Percentiles rank a stretch among this genome's conserved stretches.
Evolutionary conservation across 2,888 invertebrate species (phyloP).

Genomic region (Cantharis lateralis): DNA sequence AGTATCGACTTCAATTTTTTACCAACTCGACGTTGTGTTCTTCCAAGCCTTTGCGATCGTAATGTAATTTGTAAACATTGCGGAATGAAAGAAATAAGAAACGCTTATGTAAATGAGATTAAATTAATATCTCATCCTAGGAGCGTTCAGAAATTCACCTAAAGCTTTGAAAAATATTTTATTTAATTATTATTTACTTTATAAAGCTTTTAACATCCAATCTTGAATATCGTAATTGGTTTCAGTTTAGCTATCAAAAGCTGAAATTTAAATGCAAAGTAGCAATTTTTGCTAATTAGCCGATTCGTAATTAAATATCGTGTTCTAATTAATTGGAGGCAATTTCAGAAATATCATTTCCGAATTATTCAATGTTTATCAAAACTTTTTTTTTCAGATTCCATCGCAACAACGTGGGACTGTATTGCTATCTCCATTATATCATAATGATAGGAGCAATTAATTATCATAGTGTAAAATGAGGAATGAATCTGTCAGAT

Average conservation of each 20-base stretch:
- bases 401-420: neutral
- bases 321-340: neutral
- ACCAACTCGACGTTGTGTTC: neutral
- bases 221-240: neutral
- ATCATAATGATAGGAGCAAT: neutral
- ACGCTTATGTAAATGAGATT: slow-evolving; percentile 11
- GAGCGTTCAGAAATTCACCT: slow-evolving; percentile 4
- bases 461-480: neutral
- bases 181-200: neutral
- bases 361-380: neutral
- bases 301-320: neutral
- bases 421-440: neutral
- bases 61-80: slow-evolving; percentile 17
- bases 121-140: slow-evolving; percentile 8
- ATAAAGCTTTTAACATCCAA: neutral
- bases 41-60: slow-evolving; percentile 7
- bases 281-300: neutral
- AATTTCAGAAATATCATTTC: neutral
- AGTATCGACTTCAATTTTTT: slow-evolving; percentile 11
- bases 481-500: neutral
- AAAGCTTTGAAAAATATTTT: neutral
- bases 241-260: neutral
- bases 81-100: slow-evolving; percentile 13
- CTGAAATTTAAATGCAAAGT: neutral
- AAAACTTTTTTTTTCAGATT: neutral